Evolutionary conservation across 2,888 invertebrate genomes (phyloP).

Genomic region (Euplexia lucipara): DNA sequence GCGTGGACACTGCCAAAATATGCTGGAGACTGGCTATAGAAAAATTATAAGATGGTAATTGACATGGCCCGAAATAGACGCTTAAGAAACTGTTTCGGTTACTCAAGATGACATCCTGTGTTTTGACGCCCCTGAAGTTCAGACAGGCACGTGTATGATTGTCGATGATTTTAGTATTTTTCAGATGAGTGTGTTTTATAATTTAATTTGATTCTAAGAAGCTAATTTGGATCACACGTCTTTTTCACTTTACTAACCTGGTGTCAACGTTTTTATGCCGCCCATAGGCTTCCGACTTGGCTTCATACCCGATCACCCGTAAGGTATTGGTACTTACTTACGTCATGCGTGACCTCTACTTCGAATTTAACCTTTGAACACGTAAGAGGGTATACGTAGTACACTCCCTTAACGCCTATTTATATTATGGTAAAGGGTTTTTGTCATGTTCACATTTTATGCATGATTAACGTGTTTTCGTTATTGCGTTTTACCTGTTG

Average conservation of each 20-base stretch:
- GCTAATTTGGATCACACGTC: no score
- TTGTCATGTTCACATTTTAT: conserved; percentile 20
- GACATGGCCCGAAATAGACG: conserved; percentile 54
- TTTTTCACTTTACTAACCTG: no score
- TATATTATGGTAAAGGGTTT: conserved; percentile 27
- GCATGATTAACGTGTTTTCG: conserved; percentile 6
- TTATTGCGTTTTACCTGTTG: conserved; percentile 17
- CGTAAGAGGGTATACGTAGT: conserved; percentile 8
- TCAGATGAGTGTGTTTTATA: no score
- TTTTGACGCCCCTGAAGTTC: conserved; percentile 21
- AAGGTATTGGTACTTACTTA: no score
- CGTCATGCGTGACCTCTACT: neutral
- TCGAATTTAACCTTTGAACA: conserved; percentile 41
- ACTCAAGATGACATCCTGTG: conserved; percentile 39
- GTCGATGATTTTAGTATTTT: conserved; percentile 1
- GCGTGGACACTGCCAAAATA: conserved; percentile 55
- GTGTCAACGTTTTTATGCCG: no score
- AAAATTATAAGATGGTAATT: conserved; percentile 58
- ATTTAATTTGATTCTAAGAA: no score
- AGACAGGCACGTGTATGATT: conserved; percentile 9
- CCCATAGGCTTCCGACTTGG: no score
- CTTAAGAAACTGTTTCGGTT: conserved; percentile 21
- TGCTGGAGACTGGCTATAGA: conserved; percentile 53
- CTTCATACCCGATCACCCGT: no score
- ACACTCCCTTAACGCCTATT: conserved; percentile 34